Conservation (phyloP, 1,140 invertebrate species). For the Hetaerina americana region DNA sequence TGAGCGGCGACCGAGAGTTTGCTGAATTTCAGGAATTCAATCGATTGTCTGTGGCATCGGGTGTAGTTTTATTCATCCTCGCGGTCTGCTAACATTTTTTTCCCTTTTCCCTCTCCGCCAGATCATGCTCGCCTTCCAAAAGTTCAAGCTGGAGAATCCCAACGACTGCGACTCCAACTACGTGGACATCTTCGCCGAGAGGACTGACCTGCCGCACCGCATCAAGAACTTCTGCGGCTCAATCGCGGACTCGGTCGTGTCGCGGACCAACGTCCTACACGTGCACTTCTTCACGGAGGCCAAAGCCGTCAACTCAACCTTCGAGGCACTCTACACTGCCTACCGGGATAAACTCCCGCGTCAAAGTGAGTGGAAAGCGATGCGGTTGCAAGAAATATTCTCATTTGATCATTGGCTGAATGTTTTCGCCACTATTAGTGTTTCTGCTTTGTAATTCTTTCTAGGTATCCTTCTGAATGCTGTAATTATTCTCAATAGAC, state of each 20-base stretch:
- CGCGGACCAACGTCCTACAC: conserved; percentile 45
- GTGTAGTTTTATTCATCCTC: too few species aligned
- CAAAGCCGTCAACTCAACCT: conserved; percentile 48
- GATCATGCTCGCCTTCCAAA: conserved; percentile 43
- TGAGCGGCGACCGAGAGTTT: too few species aligned
- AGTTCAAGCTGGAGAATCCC: conserved; percentile 53
- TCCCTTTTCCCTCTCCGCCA: background rate
- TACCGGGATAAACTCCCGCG: conserved; percentile 39
- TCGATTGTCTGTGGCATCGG: too few species aligned
- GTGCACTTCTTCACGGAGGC: conserved; percentile 54
- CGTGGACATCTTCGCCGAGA: conserved; percentile 57
- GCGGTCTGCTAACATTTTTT: too few species aligned
- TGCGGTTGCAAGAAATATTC: conserved; percentile 3
- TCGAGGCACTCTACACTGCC: conserved; percentile 58
- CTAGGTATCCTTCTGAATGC: too few species aligned
- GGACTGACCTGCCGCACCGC: conserved; percentile 44
- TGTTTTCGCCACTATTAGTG: too few species aligned
- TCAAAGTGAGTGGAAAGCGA: conserved; percentile 3
- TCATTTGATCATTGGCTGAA: too few species aligned
- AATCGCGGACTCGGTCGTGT: conserved; percentile 53
- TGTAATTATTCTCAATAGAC: too few species aligned
- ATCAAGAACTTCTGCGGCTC: conserved; percentile 64
- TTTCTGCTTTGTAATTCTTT: too few species aligned
- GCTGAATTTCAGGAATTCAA: too few species aligned
- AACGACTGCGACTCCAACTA: conserved; percentile 77